Base-by-base conservation (phyloP, 2,888 invertebrate genomes). In the Ischnus inquisitorius region DNA sequence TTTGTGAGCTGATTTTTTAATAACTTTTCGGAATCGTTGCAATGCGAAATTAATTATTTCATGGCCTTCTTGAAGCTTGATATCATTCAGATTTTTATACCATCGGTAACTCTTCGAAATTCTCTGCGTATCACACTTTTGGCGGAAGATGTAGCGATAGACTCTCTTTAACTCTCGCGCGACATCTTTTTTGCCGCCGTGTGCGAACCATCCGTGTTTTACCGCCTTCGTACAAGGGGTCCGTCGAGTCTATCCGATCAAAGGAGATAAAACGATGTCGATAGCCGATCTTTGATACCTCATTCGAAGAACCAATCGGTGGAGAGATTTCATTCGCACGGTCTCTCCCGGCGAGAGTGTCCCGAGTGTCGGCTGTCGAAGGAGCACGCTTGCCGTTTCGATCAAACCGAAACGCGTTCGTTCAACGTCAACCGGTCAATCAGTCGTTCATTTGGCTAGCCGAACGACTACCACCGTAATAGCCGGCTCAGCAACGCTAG, bases 361-460 rank as follows among this genome's bases (percentile, higher is more conserved):
- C 72, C 14, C 46, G 25, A 10, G 34, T 48, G 48, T 46, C 39
- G 41, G 43, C 16, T 19, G 77, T 43, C 68, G 57, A 46, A 43
- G 67, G 51, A 54, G 41, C 14, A 16, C 39, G 41, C 51, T 43
- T 41, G 14, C 5, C 12, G 68, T 69, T n/a, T 69, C 34, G 69
- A 62, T 69, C 48, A 62, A 78, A 69, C 43, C 34, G 62, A 19
- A 48, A 54, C 4, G 41, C 48, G 71, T 72, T 79, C 79, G 71
- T 79, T 72, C 79, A 72, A 71, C 72, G 65, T 79, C 79, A 72
- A 79, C 71, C 65, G 71, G 71, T 65, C 79, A 79, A 79, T 79
- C 79, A 54, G 65, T 54, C 65, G 65, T 79, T 51, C 41, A 51
- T 16, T 62, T 14, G 43, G 34, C 68, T 46, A 77, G 48, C 19